Evolutionary conservation across 2,113 vertebrate genomes (phyloP).

Genomic region (Falco punctatus): DNA sequence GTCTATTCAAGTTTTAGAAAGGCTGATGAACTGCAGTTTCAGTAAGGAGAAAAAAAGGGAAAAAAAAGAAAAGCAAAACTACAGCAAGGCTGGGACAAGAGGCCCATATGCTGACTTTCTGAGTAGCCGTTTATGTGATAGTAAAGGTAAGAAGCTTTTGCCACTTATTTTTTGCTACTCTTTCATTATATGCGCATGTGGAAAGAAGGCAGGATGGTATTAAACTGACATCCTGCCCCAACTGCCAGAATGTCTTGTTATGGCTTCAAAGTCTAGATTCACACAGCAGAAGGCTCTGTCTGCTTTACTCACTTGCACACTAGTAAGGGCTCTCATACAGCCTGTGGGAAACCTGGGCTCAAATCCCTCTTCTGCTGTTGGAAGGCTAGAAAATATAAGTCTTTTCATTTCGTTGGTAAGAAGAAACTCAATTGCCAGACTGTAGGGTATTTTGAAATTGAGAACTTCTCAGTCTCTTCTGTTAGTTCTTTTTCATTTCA

Average conservation of each 20-base stretch:
- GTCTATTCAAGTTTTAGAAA: slow-evolving; percentile 71
- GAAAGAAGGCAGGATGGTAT: slow-evolving; percentile 38
- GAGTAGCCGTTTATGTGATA: not conserved
- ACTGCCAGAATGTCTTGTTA: slow-evolving; percentile 70
- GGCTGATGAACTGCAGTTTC: slow-evolving; percentile 62
- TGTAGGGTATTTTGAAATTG: slow-evolving; percentile 63
- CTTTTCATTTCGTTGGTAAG: slow-evolving; percentile 37
- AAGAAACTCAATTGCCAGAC: slow-evolving; percentile 66
- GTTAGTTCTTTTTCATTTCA: slow-evolving; percentile 50
- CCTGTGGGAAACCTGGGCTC: slow-evolving; percentile 69
- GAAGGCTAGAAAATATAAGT: slow-evolving; percentile 48
- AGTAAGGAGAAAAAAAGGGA: not conserved
- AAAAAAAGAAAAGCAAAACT: slow-evolving; percentile 4
- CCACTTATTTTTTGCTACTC: slow-evolving; percentile 24
- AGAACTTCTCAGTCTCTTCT: slow-evolving; percentile 66
- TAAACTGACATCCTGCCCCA: slow-evolving; percentile 63
- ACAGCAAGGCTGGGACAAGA: slow-evolving; percentile 7
- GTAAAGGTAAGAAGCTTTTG: slow-evolving; percentile 57
- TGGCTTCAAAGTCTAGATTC: slow-evolving; percentile 62
- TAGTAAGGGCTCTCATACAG: slow-evolving; percentile 57
- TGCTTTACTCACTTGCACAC: slow-evolving; percentile 60
- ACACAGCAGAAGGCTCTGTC: slow-evolving; percentile 72
- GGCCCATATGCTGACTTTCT: slow-evolving; percentile 52
- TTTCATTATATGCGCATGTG: slow-evolving; percentile 31
- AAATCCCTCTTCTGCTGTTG: slow-evolving; percentile 44